Evolutionary conservation across 2,113 vertebrate species (phyloP).

Genomic region (Herpetotheres cachinnans): DNA sequence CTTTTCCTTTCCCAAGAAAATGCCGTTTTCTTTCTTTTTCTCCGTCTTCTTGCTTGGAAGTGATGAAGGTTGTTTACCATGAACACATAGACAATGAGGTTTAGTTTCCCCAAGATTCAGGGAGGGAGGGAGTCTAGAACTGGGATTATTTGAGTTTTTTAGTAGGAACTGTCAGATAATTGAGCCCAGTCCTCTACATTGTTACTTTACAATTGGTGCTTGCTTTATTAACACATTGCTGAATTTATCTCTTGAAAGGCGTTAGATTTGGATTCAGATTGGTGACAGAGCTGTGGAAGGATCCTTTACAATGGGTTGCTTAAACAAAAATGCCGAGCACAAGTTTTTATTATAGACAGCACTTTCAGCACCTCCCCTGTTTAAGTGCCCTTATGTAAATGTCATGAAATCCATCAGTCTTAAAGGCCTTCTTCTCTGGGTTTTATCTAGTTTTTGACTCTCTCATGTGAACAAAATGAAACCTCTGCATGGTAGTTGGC

Average conservation of each 20-base stretch:
- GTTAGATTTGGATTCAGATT: not conserved
- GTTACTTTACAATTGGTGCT: not conserved
- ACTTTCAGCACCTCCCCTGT: not conserved
- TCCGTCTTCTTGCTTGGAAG: not conserved
- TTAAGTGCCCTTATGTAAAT: not conserved
- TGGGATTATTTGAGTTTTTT: not conserved
- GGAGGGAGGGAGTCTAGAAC: not conserved
- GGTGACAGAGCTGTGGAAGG: not conserved
- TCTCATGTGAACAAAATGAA: not conserved
- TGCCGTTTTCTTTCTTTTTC: not conserved
- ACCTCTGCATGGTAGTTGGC: not conserved
- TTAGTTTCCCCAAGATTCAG: not conserved
- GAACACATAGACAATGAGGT: not conserved
- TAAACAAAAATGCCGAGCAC: not conserved
- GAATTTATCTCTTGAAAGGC: slow-evolving; percentile 2
- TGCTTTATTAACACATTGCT: not conserved
- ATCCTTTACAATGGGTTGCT: not conserved
- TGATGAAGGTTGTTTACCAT: slow-evolving; percentile 7
- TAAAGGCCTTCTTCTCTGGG: not conserved
- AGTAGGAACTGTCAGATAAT: not conserved
- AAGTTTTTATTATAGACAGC: not conserved
- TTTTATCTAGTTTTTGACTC: not conserved
- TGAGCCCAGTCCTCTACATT: slow-evolving; percentile 21
- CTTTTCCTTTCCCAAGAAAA: not conserved
- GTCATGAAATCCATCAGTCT: not conserved